Conservation (phyloP, 2,113 vertebrate species). For the Geococcyx californianus region DNA sequence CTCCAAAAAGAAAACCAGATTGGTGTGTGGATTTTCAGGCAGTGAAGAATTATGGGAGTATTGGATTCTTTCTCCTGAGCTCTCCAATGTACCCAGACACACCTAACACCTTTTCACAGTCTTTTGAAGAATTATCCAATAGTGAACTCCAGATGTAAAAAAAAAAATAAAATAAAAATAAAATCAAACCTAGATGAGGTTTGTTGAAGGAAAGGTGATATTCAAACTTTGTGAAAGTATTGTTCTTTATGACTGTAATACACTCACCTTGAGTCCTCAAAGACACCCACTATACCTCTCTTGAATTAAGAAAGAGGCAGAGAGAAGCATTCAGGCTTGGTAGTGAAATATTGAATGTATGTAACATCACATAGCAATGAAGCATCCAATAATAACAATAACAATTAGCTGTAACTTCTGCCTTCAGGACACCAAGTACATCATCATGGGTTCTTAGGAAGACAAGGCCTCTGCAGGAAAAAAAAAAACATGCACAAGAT, state of each 20-base stretch:
- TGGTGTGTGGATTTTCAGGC: background rate
- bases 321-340: background rate
- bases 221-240: background rate
- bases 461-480: background rate
- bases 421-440: fast-evolving
- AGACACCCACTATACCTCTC: background rate
- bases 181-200: background rate
- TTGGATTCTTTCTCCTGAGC: background rate
- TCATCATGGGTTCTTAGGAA: background rate
- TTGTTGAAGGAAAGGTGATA: background rate
- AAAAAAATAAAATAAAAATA: background rate
- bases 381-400: background rate
- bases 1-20: background rate
- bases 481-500: background rate
- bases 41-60: background rate
- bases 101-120: background rate
- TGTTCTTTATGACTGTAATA: background rate
- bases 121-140: background rate
- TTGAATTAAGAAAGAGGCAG: background rate
- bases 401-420: background rate
- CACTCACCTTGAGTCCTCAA: background rate
- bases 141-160: background rate
- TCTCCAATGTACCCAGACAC: background rate
- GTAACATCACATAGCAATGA: background rate
- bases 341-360: background rate